Evolutionary conservation across 2,888 invertebrate genomes (phyloP).

Genomic region (Boloria euphrosyne): DNA sequence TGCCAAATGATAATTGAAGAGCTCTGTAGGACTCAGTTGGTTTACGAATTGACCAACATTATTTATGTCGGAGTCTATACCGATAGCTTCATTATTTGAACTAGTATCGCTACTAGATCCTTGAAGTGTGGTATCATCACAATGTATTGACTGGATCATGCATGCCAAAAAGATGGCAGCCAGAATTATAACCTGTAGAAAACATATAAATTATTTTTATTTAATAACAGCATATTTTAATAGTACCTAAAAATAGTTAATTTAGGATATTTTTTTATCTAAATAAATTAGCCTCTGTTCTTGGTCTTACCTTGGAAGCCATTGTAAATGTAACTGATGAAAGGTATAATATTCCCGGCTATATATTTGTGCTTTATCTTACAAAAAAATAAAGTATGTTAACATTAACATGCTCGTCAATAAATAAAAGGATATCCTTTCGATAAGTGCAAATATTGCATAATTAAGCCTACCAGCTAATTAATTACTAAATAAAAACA

Average conservation of each 20-base stretch:
- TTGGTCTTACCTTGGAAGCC: slow-evolving; percentile 11
- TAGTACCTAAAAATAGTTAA: too few species aligned
- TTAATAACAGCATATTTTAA: too few species aligned
- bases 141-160: slow-evolving; percentile 16
- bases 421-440: slow-evolving; percentile 12
- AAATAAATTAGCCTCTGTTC: neutral
- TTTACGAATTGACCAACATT: slow-evolving; percentile 8
- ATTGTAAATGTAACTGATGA: slow-evolving; percentile 6
- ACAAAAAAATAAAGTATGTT: neutral
- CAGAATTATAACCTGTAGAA: slow-evolving; percentile 15
- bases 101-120: neutral
- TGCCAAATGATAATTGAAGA: neutral
- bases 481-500: too few species aligned
- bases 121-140: neutral
- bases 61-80: slow-evolving; percentile 4
- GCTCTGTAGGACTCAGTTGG: slow-evolving; percentile 7
- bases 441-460: neutral
- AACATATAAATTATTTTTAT: neutral
- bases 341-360: neutral
- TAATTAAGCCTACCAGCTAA: neutral
- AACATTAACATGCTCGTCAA: neutral
- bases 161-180: slow-evolving; percentile 17
- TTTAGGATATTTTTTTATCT: too few species aligned
- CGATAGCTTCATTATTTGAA: neutral
- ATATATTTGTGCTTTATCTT: slow-evolving; percentile 1